Evolutionary conservation across 1,140 invertebrate genomes (phyloP).

Genomic region (Pissodes strobi): DNA sequence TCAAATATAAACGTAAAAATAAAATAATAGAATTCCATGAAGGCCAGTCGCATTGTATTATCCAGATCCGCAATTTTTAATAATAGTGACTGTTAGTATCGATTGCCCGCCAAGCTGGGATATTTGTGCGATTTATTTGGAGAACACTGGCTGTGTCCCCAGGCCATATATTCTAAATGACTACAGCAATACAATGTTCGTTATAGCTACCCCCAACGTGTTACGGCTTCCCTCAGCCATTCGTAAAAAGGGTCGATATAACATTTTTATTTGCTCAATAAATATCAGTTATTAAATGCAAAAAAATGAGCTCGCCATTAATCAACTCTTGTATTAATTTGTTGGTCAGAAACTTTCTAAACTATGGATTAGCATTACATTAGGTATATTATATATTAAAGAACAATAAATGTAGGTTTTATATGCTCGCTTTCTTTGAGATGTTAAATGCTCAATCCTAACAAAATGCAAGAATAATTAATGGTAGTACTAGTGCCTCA

Average conservation of each 20-base stretch:
- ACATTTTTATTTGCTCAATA: slow-evolving; percentile 29
- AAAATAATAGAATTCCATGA: not conserved
- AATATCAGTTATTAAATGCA: slow-evolving; percentile 1
- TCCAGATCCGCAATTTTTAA: slow-evolving; percentile 19
- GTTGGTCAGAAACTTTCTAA: no score
- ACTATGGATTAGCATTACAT: no score
- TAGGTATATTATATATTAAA: no score
- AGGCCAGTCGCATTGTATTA: slow-evolving; percentile 1
- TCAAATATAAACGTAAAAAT: no score
- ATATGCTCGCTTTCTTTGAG: no score
- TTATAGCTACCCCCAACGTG: slow-evolving; percentile 27
- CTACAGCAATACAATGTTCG: slow-evolving; percentile 34
- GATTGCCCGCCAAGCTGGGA: slow-evolving; percentile 11
- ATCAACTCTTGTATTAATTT: no score
- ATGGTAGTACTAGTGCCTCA: no score
- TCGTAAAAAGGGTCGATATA: slow-evolving; percentile 17
- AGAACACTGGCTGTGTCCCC: slow-evolving; percentile 26
- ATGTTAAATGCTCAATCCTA: no score
- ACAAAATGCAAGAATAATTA: no score
- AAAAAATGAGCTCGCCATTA: no score
- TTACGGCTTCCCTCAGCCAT: not conserved
- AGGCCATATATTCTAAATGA: slow-evolving; percentile 32
- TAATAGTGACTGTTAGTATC: slow-evolving; percentile 24
- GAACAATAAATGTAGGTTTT: no score
- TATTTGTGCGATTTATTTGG: slow-evolving; percentile 31